These are phyloP conservation scores for Sapajus apella DNA, from an alignment of 2,113 vertebrate genomes.

Conservation along the genomic window DNA sequence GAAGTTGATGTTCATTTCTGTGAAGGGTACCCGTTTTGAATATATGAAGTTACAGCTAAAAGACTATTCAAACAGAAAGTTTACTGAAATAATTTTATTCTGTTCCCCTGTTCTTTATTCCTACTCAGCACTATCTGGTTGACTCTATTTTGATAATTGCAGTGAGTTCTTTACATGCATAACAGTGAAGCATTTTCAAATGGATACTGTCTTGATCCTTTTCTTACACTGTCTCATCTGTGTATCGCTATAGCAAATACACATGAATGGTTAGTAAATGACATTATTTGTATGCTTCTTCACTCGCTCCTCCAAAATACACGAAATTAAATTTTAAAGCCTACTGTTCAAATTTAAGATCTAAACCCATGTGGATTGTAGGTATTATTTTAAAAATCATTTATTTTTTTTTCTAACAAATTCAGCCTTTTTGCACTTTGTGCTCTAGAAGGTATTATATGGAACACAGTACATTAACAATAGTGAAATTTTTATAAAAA, in stretches of 20 bases:
- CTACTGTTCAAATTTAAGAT: neutral
- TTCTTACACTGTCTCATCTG: neutral
- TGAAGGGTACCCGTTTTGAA: neutral
- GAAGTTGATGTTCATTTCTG: neutral
- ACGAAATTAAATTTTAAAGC: neutral
- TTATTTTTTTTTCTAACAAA: neutral
- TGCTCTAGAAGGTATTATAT: neutral
- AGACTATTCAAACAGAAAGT: slow-evolving; percentile 50
- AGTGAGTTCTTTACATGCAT: neutral
- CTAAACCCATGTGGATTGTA: neutral
- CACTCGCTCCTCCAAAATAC: neutral
- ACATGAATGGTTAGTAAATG: neutral
- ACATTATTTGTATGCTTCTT: neutral
- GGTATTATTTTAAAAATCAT: neutral
- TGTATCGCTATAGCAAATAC: neutral
- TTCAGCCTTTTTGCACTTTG: neutral
- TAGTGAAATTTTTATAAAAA: neutral
- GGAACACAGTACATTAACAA: neutral
- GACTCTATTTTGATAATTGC: neutral
- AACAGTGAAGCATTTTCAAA: neutral
- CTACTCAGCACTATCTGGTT: neutral
- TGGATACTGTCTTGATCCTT: accelerated
- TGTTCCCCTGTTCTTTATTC: neutral
- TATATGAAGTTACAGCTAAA: neutral
- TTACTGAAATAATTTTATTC: neutral